Conservation (phyloP, 2,113 vertebrate genomes). For the Dromaius novaehollandiae region DNA sequence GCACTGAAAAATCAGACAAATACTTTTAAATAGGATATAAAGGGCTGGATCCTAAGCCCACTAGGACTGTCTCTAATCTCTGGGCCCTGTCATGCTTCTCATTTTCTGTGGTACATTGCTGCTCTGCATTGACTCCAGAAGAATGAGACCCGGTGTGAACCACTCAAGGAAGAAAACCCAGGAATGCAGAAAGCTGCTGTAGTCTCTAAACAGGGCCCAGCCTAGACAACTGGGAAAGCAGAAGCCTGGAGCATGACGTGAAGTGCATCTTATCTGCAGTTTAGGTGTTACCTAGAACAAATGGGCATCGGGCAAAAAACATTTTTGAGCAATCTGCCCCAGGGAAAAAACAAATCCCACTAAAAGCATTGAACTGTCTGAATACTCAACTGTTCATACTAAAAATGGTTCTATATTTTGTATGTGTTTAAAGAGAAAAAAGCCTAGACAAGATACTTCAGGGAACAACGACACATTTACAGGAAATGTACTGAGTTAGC, state of each 20-base stretch:
- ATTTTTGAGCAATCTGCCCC: not conserved
- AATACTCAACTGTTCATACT: not conserved
- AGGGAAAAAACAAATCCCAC: not conserved
- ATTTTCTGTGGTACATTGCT: not conserved
- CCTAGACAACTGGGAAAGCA: not conserved
- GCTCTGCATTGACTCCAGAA: not conserved
- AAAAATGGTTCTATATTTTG: not conserved
- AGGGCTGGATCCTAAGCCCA: not conserved
- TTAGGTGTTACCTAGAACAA: fast-evolving
- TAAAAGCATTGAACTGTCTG: not conserved
- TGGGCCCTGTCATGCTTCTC: not conserved
- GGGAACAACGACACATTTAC: not conserved
- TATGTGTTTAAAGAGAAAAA: not conserved
- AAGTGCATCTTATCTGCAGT: not conserved
- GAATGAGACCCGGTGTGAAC: not conserved
- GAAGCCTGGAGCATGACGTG: not conserved
- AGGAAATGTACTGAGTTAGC: not conserved
- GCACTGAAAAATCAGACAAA: not conserved
- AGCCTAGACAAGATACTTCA: not conserved
- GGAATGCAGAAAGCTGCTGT: fast-evolving
- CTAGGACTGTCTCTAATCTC: not conserved
- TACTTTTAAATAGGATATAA: not conserved
- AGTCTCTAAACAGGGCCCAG: not conserved
- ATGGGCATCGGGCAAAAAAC: not conserved
- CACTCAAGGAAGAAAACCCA: not conserved